Evolutionary conservation across 2,797 vertebrate genomes (phyloP), one percentile per base, ranked within the genome.

Genomic region (Yasuhikotakia modesta): DNA sequence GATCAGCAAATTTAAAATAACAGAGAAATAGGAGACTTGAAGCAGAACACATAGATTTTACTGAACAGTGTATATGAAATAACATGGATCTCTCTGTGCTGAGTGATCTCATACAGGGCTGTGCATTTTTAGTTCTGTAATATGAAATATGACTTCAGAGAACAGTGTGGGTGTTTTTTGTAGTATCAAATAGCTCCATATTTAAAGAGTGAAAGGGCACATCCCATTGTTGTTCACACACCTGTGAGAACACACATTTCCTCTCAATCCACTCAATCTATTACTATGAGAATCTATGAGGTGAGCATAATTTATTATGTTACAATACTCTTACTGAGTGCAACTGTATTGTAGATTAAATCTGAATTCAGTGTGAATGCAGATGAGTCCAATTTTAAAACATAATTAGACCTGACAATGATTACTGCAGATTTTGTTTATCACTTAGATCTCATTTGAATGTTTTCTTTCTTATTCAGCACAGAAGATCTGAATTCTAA

Each of bases 121-220:
- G 39, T 43, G 39, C 2, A 7, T 1, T 16, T 39, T 43, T 43
- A 19, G 35, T 53, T 24, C 12, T 45, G 58, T 50, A 45, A 48
- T 22, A 11, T 43, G 39, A 10, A 43, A 43, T 43, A 22, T 70
- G 69, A 71, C 19, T 55, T 71, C 22, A 65, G 19, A 64, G 27
- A 32, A n/a, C 8, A 64, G 52, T 53, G 10, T 5, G 4, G 3
- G 12, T 22, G 30, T 57, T 67, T 68, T 48, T 67, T 45, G 11
- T 35, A 55, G 52, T 76, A 66, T 39, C 24, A 12, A 68, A 57
- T 6, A 39, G 53, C 13, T 68, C n/a, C 19, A 69, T 77, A 77
- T 77, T 69, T 45, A 77, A 60, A 76, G 22, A 58, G n/a, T 32
- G n/a, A 60, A 60, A 48, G 10, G 39, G 10, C 16, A 48, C 22